Percentiles rank a stretch among this genome's conserved stretches.
Conservation (phyloP, 2,888 invertebrate genomes). For the Stegophylla sp. region DNA sequence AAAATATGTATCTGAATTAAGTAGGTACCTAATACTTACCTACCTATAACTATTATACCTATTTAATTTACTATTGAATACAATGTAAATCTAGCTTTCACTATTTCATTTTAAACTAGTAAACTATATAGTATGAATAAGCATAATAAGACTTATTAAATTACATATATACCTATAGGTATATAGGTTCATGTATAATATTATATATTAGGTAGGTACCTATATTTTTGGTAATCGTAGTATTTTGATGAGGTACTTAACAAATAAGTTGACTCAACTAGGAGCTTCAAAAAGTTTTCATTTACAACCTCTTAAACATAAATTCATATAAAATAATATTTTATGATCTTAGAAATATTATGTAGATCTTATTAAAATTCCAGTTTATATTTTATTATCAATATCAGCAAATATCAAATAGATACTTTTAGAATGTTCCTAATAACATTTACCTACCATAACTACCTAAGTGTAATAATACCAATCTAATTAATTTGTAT, state of each 20-base stretch:
- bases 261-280: background rate
- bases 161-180: no score
- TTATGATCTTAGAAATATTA: background rate
- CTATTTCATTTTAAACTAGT: no score
- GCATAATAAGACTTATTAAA: no score
- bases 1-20: no score
- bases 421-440: background rate
- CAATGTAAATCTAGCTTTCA: no score
- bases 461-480: background rate
- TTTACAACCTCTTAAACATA: background rate
- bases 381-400: background rate
- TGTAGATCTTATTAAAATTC: background rate
- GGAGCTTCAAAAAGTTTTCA: background rate
- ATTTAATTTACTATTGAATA: no score
- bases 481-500: background rate
- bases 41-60: no score
- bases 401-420: background rate
- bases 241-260: no score
- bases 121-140: no score
- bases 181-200: background rate
- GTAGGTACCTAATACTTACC: no score
- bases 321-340: background rate
- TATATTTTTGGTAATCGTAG: no score
- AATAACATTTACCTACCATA: background rate
- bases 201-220: no score